Evolutionary conservation across 2,888 invertebrate species (phyloP), one percentile per base, ranked within the genome.

Genomic region (Erebia epiphron): DNA sequence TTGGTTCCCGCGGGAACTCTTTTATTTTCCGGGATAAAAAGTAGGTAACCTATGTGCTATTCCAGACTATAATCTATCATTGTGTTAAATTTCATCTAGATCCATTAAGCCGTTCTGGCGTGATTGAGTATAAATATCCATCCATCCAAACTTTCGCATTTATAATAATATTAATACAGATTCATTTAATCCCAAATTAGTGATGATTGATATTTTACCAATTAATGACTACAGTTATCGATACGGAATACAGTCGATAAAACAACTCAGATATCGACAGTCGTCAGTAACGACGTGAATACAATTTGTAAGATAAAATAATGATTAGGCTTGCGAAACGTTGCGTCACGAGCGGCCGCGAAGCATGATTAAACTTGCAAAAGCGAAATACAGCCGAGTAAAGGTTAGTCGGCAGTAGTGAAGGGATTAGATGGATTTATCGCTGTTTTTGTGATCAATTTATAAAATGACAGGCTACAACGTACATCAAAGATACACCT

Each of bases 301-400:
- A 92, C 92, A 91, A 92, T 92, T 92, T 92, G 92, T 91, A 87
- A 89, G 92, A 92, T 91, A 92, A 92, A 91, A 91, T 92, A 92
- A 91, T 91, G 90, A 90, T 90, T 88, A 87, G 84, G 86, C 82
- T 92, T 92, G 90, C 90, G 89, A 92, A 93, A 93, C 85, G 83
- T 90, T 91, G 89, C 91, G 89, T 92, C 92, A 93, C 92, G 92
- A 92, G 81, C 86, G 81, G 83, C 86, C 84, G 81, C 86, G 83
- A 82, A 87, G 89, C 91, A 91, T 92, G 91, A 91, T 93, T 92
- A 92, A 91, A 91, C 92, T 92, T 92, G 92, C 92, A 92, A 92
- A 90, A 92, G 92, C 92, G 87, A 90, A 91, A 88, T 87, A 90
- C 89, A 88, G 84, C 77, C 86, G 83, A 90, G 90, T 90, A 92